phyloP scores from a whole-genome alignment of 2,797 vertebrate species.

The Ctenochaetus hawaiiensis region DNA sequence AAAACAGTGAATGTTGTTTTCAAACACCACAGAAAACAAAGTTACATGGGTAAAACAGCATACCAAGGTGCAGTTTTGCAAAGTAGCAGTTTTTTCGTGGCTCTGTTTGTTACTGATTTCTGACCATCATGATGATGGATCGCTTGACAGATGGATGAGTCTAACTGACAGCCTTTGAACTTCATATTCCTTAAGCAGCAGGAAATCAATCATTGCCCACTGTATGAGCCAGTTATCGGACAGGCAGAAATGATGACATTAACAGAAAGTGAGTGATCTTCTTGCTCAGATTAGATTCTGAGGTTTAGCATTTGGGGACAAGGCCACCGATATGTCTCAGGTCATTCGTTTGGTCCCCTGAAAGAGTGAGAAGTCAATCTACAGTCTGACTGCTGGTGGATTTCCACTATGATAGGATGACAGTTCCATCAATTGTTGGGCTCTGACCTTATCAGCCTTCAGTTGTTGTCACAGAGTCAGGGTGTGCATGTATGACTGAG shows the following conservation, averaged over 20 bases:
- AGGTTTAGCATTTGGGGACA: constrained; percentile 65
- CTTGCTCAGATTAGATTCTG: constrained; percentile 68
- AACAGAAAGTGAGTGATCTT: constrained; percentile 75
- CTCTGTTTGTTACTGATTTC: constrained; percentile 24
- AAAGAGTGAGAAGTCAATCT: constrained; percentile 64
- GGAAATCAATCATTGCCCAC: constrained; percentile 64
- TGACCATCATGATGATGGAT: constrained; percentile 33
- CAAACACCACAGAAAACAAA: constrained; percentile 16
- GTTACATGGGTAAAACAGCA: background rate
- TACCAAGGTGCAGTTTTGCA: constrained; percentile 4
- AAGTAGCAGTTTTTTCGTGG: constrained; percentile 34
- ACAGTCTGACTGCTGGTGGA: constrained; percentile 65
- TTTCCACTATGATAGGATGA: constrained; percentile 72
- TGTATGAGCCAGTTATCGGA: constrained; percentile 63
- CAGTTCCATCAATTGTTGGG: constrained; percentile 82
- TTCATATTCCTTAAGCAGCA: constrained; percentile 62
- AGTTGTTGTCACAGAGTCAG: constrained; percentile 72
- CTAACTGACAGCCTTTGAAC: constrained; percentile 52
- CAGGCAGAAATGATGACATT: constrained; percentile 70
- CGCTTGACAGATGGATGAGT: constrained; percentile 45
- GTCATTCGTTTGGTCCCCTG: constrained; percentile 52
- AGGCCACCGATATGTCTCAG: constrained; percentile 68
- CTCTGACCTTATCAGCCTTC: constrained; percentile 83
- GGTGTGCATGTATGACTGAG: constrained; percentile 59
- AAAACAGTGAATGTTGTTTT: background rate